Conservation (phyloP, 2,797 vertebrate species). For the Nothura maculosa region DNA sequence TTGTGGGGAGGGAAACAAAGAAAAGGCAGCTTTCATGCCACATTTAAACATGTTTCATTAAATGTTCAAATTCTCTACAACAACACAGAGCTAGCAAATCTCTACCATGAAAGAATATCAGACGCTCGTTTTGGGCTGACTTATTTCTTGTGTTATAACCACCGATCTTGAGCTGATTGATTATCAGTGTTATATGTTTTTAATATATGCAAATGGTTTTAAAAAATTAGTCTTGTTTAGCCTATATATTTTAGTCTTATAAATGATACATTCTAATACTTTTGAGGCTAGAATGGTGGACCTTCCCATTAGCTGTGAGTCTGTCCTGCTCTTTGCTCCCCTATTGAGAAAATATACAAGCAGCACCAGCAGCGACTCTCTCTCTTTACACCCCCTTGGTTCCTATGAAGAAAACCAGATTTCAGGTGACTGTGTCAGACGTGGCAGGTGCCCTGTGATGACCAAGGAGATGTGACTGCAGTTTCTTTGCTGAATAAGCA, state of each 20-base stretch:
- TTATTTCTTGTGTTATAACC: background rate
- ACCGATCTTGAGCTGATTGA: background rate
- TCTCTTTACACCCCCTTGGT: background rate
- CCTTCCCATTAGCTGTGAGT: background rate
- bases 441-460: background rate
- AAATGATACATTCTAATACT: background rate
- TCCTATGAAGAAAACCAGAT: background rate
- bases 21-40: background rate
- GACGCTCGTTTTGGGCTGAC: background rate
- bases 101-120: background rate
- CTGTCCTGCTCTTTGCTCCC: background rate
- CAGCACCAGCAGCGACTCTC: accelerated
- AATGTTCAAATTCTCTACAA: background rate
- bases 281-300: background rate
- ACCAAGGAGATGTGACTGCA: accelerated
- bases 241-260: background rate
- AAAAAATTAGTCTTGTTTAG: background rate
- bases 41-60: background rate
- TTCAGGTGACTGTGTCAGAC: background rate
- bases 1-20: background rate
- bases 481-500: background rate
- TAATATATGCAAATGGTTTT: background rate
- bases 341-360: background rate
- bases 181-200: background rate
- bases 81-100: background rate